Percentiles rank a stretch among this genome's conserved stretches.
These are phyloP conservation scores for Phorcus lineatus DNA, from an alignment of 2,888 invertebrate genomes.

Conservation along the genomic window DNA sequence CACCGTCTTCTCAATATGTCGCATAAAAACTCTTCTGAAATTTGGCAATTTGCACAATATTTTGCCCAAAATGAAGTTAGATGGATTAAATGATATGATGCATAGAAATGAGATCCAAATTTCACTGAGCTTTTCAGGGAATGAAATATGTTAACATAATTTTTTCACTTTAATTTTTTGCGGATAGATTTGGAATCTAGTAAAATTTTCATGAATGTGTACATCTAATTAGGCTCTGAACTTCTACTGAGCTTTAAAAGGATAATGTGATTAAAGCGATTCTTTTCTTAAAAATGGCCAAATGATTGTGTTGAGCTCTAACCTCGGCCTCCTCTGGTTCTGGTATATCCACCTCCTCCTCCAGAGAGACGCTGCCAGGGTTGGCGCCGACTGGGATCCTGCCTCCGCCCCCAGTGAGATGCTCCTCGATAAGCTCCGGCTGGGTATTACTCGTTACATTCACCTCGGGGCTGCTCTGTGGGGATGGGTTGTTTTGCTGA, in stretches of 20 bases:
- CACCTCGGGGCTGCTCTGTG: conserved; percentile 70
- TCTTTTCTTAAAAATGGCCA: too few species aligned
- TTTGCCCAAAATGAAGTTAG: too few species aligned
- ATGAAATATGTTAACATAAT: too few species aligned
- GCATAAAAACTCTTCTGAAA: not conserved
- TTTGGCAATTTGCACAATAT: not conserved
- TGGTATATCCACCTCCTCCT: conserved; percentile 69
- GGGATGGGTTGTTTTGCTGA: conserved; percentile 57
- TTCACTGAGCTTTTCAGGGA: too few species aligned
- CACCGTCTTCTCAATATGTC: not conserved
- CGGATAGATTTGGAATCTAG: too few species aligned
- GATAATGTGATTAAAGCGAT: not conserved
- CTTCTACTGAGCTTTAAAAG: not conserved
- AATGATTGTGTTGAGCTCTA: not conserved
- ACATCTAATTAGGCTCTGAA: too few species aligned
- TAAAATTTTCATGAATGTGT: too few species aligned
- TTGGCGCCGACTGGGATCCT: conserved; percentile 37
- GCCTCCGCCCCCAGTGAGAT: conserved; percentile 50
- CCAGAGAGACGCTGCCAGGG: conserved; percentile 42
- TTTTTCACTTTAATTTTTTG: too few species aligned
- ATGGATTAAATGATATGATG: too few species aligned
- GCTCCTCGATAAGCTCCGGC: conserved; percentile 45
- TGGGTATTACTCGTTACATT: conserved; percentile 63
- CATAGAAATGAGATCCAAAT: too few species aligned
- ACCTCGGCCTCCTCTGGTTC: conserved; percentile 70